Percentiles rank a stretch among this genome's conserved stretches.
Evolutionary conservation across 2,888 invertebrate genomes (phyloP).

Genomic region (Prosopocoilus inquinatus): DNA sequence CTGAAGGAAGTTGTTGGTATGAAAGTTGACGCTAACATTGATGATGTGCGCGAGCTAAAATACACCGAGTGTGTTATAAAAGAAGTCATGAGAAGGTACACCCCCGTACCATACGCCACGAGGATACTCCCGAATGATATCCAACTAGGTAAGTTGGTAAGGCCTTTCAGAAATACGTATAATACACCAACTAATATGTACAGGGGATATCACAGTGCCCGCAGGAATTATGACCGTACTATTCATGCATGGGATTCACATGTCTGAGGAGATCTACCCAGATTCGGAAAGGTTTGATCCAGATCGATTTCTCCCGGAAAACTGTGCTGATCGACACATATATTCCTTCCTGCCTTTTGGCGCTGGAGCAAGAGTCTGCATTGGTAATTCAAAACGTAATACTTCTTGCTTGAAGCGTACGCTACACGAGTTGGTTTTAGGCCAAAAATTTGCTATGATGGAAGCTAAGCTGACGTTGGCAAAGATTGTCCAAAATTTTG

Average conservation of each 20-base stretch:
- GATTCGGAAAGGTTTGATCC: slow-evolving; percentile 9
- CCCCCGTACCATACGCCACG: slow-evolving; percentile 20
- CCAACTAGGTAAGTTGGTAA: slow-evolving; percentile 11
- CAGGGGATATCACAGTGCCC: not conserved
- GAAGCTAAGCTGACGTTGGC: not conserved
- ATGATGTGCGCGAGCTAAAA: slow-evolving; percentile 16
- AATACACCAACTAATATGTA: too few species aligned
- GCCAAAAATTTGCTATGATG: not conserved
- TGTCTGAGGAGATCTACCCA: slow-evolving; percentile 3
- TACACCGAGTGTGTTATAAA: slow-evolving; percentile 27
- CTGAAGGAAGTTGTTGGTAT: slow-evolving; percentile 24
- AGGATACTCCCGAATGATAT: slow-evolving; percentile 10
- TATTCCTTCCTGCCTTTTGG: slow-evolving; percentile 6
- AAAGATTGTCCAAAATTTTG: not conserved
- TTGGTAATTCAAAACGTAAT: slow-evolving; percentile 8
- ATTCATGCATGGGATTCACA: slow-evolving; percentile 3
- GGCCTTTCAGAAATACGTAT: not conserved
- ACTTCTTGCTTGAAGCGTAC: not conserved
- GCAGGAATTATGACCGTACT: not conserved
- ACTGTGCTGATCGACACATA: not conserved
- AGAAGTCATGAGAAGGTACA: slow-evolving; percentile 23
- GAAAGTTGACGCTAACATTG: slow-evolving; percentile 6
- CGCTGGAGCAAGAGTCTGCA: slow-evolving; percentile 13
- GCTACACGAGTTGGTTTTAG: not conserved
- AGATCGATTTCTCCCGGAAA: slow-evolving; percentile 15